phyloP scores from a whole-genome alignment of 2,888 invertebrate species.

The Tricholauxania praeusta region DNA sequence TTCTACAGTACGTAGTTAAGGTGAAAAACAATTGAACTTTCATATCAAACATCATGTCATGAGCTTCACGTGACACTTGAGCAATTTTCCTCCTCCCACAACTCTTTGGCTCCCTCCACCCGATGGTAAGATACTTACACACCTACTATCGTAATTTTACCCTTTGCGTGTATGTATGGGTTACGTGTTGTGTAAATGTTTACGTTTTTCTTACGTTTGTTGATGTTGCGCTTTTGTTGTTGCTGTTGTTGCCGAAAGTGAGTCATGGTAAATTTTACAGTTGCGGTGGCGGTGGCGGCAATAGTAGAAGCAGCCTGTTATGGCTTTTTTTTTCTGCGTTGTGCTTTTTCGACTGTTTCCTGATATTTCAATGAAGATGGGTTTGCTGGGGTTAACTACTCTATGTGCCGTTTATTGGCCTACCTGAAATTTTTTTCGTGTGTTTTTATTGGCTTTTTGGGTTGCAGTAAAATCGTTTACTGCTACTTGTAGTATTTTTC shows the following conservation, averaged over 20 bases:
- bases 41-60: slow-evolving; percentile 12
- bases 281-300: neutral
- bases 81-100: neutral
- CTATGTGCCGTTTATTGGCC: slow-evolving; percentile 12
- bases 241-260: slow-evolving; percentile 10
- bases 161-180: slow-evolving; percentile 9
- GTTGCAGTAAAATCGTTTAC: slow-evolving; percentile 20
- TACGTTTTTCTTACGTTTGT: slow-evolving; percentile 14
- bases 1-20: too few species aligned
- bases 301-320: neutral
- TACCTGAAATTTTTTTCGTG: neutral
- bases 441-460: neutral
- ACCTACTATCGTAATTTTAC: neutral
- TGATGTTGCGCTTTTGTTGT: neutral
- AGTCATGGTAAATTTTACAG: slow-evolving; percentile 24
- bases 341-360: slow-evolving; percentile 4
- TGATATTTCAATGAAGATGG: neutral
- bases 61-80: slow-evolving; percentile 21
- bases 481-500: neutral
- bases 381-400: slow-evolving; percentile 3
- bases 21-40: slow-evolving; percentile 20
- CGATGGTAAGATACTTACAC: neutral
- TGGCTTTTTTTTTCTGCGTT: neutral
- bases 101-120: too few species aligned
- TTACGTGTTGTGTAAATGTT: slow-evolving; percentile 10